Conservation (phyloP, 92 coral and sea anemone genomes). For the Ricordea florida region DNA sequence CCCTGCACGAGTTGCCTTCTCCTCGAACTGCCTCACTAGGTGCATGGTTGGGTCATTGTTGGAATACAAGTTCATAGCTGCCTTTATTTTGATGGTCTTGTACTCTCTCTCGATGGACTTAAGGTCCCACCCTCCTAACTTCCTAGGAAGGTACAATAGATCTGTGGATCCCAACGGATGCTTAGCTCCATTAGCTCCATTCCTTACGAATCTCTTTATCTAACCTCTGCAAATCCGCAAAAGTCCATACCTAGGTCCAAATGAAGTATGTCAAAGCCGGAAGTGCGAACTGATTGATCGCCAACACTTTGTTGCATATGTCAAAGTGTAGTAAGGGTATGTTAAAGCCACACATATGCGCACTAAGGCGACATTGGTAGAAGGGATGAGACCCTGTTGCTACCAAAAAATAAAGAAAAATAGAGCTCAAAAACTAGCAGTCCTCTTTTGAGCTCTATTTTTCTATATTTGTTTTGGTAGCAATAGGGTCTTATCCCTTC, state of each 20-base stretch:
- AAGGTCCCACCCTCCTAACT: constrained; percentile 35
- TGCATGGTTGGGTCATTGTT: constrained; percentile 41
- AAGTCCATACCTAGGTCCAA: constrained; percentile 23
- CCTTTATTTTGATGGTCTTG: constrained; percentile 33
- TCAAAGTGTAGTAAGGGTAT: too few relatives aligned
- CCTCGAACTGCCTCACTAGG: constrained; percentile 20
- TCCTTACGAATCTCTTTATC: constrained; percentile 25
- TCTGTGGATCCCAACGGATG: constrained; percentile 44
- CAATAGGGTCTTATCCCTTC: too few relatives aligned
- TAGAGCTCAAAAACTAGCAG: too few relatives aligned
- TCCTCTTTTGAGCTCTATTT: too few relatives aligned
- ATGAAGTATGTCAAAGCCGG: constrained; percentile 33
- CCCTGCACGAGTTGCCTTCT: too few relatives aligned
- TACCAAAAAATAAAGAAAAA: too few relatives aligned
- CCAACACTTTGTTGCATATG: constrained; percentile 2
- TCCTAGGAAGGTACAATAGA: constrained; percentile 18
- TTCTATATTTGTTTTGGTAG: too few relatives aligned
- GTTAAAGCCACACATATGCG: too few relatives aligned
- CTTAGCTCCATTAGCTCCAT: constrained; percentile 11
- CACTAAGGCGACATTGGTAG: too few relatives aligned
- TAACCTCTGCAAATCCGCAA: constrained; percentile 11
- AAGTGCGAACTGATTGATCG: constrained; percentile 23
- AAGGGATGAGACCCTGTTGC: too few relatives aligned
- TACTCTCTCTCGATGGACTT: constrained; percentile 29
- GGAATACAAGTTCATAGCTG: constrained; percentile 26